A percentile compares a stretch with the other conserved stretches of the same genome.
Conservation (phyloP, 2,888 invertebrate genomes). For the Allygus modestus region DNA sequence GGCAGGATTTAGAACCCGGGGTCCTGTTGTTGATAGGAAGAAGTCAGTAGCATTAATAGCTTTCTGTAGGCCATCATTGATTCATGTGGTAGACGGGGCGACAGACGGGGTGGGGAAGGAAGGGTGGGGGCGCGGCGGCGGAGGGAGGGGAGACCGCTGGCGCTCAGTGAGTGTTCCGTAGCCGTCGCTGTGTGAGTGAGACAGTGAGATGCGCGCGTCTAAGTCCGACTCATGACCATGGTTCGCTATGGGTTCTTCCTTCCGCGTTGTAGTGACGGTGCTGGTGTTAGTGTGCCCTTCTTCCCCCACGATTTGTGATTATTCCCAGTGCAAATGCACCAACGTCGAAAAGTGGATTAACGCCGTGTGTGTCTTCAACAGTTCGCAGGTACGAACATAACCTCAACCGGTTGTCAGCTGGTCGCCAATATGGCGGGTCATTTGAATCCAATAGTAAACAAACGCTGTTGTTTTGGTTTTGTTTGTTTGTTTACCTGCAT, state of each 20-base stretch:
- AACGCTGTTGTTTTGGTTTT: not conserved
- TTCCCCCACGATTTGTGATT: conserved; percentile 14
- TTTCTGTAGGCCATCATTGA: conserved; percentile 58
- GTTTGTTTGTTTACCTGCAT: not conserved
- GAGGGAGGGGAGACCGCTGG: not conserved
- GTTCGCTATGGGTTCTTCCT: conserved; percentile 61
- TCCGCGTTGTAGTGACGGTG: conserved; percentile 65
- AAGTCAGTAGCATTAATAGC: conserved; percentile 50
- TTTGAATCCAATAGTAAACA: conserved; percentile 18
- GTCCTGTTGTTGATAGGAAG: conserved; percentile 43
- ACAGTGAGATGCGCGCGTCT: conserved; percentile 42
- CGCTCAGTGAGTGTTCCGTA: conserved; percentile 22
- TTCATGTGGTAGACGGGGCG: conserved; percentile 64
- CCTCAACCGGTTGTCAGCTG: conserved; percentile 50
- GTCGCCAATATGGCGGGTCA: conserved; percentile 32
- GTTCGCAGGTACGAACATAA: conserved; percentile 55
- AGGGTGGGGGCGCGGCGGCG: conserved; percentile 69
- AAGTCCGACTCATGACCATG: conserved; percentile 43
- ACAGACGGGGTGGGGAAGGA: conserved; percentile 68
- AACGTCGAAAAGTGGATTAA: conserved; percentile 23
- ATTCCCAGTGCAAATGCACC: conserved; percentile 24
- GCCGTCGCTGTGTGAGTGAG: not conserved
- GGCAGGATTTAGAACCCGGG: conserved; percentile 18
- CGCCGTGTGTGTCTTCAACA: conserved; percentile 50
- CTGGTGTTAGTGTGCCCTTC: conserved; percentile 35